phyloP scores from a whole-genome alignment of 2,113 vertebrate species.

The Chaetura pelagica region DNA sequence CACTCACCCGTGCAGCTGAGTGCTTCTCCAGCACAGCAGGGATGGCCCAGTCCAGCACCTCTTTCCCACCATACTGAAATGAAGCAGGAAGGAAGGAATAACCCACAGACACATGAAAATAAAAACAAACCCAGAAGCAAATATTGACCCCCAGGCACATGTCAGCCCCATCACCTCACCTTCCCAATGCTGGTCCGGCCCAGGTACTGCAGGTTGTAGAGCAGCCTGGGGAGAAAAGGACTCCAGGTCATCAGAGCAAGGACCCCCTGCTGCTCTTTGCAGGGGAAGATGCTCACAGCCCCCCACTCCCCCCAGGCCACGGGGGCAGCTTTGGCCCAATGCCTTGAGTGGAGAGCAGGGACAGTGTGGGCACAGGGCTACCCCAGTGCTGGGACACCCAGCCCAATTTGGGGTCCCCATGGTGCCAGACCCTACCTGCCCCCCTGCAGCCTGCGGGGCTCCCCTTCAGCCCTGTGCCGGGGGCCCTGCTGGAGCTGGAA shows the following conservation, averaged over 20 bases:
- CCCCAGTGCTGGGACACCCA: fast-evolving
- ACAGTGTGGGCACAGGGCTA: fast-evolving
- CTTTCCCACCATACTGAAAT: constrained; percentile 81
- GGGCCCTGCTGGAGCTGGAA: constrained; percentile 67
- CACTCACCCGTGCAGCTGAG: constrained; percentile 50
- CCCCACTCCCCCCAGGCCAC: fast-evolving
- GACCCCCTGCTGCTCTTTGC: not conserved
- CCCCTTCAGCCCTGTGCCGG: not conserved
- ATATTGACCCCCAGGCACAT: fast-evolving
- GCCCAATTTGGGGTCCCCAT: fast-evolving
- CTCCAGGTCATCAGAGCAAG: not conserved
- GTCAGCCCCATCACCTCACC: constrained; percentile 63
- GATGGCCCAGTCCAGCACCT: constrained; percentile 80
- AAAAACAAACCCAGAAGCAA: not conserved
- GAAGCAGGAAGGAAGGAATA: not conserved
- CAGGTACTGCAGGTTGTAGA: constrained; percentile 79
- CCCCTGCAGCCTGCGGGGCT: not conserved
- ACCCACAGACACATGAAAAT: fast-evolving
- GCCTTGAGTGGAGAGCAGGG: not conserved
- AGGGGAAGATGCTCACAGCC: not conserved
- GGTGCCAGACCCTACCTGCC: not conserved
- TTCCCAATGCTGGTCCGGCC: constrained; percentile 76
- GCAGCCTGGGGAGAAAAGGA: constrained; percentile 69
- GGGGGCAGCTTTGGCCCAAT: not conserved
- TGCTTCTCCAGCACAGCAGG: constrained; percentile 68